Base-by-base conservation (phyloP, 1,140 invertebrate genomes). In the Archivesica marissinica region DNA sequence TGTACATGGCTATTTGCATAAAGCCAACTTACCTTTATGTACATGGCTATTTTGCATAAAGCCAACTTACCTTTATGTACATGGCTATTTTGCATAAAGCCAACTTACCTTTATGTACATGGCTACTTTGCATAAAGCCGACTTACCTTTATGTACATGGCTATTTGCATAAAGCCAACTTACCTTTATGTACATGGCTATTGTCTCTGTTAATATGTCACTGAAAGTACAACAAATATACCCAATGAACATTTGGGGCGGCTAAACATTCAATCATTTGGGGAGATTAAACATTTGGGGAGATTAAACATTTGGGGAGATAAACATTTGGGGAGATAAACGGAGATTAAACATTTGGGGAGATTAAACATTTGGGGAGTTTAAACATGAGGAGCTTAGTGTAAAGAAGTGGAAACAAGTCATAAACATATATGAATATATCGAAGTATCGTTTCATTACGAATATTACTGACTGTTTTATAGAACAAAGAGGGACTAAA, bases 171-270 rank as follows among this genome's bases (percentile, higher is more conserved):
- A 52, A 7, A 2, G 4, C 3, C 33, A 17, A 33, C 68, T 66
- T 88, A 89, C 88, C 80, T 89, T 90, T 11, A 90, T 81, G 61
- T 79, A 88, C 50, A 80, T 23, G 1, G 90, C 88, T 56, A 89
- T 88, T 33, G 83, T 82, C 30, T 90, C 87, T 78, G 88, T 89
- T 23, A 97, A 86, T 96, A 95, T 91, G 95, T 94, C 44, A 96
- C 97, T 98, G 93, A 44, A 96, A 95, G 80, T 50, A 33, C 89
- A 91, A 85, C 79, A 86, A 88, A 59, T 44, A 84, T 81, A 52
- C 33, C 7, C 20, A n/a, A n/a, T n/a, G n/a, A 6, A 59, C 15
- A 33, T 17, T 9, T 35, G 13, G 28, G 33, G 23, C n/a, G 44
- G n/a, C 2, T 39, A 23, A 39, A 41, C 11, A 41, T 20, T 30